These are phyloP conservation scores for Lordiphosa stackelbergi DNA, from an alignment of 1,140 invertebrate species.

Conservation along the genomic window DNA sequence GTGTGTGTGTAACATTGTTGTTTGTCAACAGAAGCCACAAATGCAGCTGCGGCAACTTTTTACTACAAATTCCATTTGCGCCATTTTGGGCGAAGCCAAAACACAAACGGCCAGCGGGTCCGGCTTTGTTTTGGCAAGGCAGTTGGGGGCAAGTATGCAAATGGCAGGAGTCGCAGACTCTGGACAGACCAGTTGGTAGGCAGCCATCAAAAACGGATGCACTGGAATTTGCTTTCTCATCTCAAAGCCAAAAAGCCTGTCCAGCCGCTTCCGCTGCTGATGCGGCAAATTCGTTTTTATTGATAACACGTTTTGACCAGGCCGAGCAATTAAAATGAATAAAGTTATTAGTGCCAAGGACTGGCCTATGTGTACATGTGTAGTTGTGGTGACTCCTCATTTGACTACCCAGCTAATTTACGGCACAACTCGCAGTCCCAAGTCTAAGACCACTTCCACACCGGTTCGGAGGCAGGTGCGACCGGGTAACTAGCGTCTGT, in stretches of 20 bases:
- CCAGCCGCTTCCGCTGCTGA: background rate
- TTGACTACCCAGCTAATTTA: background rate
- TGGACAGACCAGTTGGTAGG: slow-evolving; percentile 36
- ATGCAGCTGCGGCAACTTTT: slow-evolving; percentile 28
- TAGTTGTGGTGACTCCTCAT: no score
- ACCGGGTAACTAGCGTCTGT: slow-evolving; percentile 8
- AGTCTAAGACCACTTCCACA: background rate
- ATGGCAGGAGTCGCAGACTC: slow-evolving; percentile 26
- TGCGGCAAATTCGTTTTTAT: slow-evolving; percentile 56
- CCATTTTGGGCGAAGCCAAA: slow-evolving; percentile 4
- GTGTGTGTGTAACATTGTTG: no score
- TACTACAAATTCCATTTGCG: slow-evolving; percentile 39
- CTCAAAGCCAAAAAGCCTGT: slow-evolving; percentile 9
- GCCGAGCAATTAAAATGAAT: background rate
- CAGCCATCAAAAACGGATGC: slow-evolving; percentile 24
- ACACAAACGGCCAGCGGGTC: slow-evolving; percentile 7
- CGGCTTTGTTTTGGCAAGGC: slow-evolving; percentile 22
- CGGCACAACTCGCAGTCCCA: background rate
- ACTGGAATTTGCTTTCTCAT: slow-evolving; percentile 68
- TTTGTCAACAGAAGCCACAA: background rate
- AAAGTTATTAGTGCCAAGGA: slow-evolving; percentile 6
- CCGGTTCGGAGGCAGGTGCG: slow-evolving; percentile 21
- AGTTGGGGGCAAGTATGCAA: slow-evolving; percentile 51
- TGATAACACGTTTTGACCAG: slow-evolving; percentile 56
- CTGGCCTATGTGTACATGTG: no score